Percentiles rank a stretch among this genome's conserved stretches.
These are phyloP conservation scores for Smithornis capensis DNA, from an alignment of 2,113 vertebrate species.

Conservation along the genomic window DNA sequence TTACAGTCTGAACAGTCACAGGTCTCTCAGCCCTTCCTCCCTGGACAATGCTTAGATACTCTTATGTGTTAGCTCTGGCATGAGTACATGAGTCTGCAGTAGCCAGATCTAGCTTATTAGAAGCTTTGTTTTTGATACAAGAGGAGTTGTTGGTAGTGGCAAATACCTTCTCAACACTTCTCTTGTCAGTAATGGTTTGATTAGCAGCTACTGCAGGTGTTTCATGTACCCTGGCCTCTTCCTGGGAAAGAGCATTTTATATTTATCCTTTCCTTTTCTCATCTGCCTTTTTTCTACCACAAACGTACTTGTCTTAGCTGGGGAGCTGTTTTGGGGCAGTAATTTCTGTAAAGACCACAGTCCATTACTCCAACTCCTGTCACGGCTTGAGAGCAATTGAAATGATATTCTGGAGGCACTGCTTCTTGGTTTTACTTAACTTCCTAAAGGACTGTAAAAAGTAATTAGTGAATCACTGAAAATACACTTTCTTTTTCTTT, in stretches of 20 bases:
- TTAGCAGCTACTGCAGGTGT: neutral
- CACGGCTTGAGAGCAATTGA: neutral
- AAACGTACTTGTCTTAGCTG: neutral
- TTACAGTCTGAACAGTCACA: neutral
- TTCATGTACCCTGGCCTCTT: neutral
- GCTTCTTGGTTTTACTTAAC: neutral
- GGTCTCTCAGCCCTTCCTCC: neutral
- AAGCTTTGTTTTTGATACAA: neutral
- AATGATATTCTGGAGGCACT: neutral
- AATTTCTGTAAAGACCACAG: neutral
- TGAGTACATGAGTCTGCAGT: neutral
- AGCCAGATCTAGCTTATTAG: neutral
- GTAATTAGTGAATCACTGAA: neutral
- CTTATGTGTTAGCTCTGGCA: neutral
- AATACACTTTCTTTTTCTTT: neutral
- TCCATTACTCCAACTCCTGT: neutral
- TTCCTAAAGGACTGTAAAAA: neutral
- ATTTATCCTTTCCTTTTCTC: neutral
- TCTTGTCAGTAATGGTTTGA: neutral
- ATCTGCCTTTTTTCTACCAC: neutral
- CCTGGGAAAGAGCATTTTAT: neutral
- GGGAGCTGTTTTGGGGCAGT: neutral
- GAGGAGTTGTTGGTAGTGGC: neutral
- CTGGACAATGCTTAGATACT: neutral
- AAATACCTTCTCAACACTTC: neutral